Percentiles rank a stretch among this genome's conserved stretches.
Conservation (phyloP, 2,113 vertebrate genomes). For the Jacana jacana region DNA sequence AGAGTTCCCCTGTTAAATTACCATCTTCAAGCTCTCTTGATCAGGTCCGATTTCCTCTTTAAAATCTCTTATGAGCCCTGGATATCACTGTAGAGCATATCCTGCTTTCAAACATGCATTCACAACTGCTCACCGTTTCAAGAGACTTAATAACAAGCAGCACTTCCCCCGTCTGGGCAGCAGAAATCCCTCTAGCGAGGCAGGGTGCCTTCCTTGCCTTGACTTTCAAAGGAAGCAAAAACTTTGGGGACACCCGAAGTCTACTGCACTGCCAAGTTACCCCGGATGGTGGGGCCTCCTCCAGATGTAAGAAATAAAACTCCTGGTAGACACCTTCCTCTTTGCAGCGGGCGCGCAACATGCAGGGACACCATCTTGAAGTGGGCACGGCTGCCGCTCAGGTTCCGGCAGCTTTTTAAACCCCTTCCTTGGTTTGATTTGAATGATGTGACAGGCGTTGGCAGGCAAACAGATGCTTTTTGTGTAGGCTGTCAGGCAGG, state of each 20-base stretch:
- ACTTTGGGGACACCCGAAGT: background rate
- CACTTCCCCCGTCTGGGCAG: conserved; percentile 46
- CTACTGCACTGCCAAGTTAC: background rate
- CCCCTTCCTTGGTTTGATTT: background rate
- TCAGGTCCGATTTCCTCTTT: conserved; percentile 61
- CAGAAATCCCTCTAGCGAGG: conserved; percentile 21
- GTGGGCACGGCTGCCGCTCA: rapidly evolving
- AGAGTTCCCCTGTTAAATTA: conserved; percentile 30
- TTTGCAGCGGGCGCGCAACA: rapidly evolving
- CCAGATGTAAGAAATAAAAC: background rate
- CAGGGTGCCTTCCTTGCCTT: conserved; percentile 55
- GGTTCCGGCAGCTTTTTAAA: background rate
- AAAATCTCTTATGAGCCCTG: conserved; percentile 42
- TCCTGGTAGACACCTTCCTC: background rate
- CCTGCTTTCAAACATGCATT: conserved; percentile 52
- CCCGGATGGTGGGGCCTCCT: background rate
- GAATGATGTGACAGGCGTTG: background rate
- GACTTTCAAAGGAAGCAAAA: conserved; percentile 50
- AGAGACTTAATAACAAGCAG: conserved; percentile 53
- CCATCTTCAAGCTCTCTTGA: background rate
- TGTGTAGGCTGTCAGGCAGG: background rate
- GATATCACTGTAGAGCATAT: conserved; percentile 43
- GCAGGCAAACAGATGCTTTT: background rate
- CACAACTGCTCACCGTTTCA: conserved; percentile 24
- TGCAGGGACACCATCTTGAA: background rate